These are phyloP conservation scores for Crossoptilon crossoptilon DNA, from an alignment of 2,797 vertebrate genomes.

Conservation along the genomic window DNA sequence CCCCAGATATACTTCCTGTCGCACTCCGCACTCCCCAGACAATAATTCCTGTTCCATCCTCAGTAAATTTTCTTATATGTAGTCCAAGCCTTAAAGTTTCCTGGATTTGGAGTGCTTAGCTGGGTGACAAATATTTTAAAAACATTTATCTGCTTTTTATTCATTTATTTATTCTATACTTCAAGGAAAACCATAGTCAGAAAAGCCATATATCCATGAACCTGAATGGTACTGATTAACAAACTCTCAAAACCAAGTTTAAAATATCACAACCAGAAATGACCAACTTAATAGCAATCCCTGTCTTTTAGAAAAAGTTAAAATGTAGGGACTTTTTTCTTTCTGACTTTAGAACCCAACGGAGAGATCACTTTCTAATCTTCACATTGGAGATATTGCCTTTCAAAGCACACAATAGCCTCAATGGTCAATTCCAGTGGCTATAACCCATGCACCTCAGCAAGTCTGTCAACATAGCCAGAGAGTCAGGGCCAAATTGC, in stretches of 20 bases:
- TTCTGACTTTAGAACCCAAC: neutral
- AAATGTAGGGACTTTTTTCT: neutral
- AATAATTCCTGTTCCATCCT: neutral
- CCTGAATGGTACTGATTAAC: neutral
- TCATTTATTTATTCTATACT: neutral
- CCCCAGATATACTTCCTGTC: neutral
- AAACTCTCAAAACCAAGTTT: neutral
- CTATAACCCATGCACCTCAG: neutral
- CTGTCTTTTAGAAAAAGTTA: neutral
- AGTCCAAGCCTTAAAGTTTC: neutral
- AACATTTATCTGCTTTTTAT: too few species aligned
- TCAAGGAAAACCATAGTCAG: neutral
- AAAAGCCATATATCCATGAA: neutral
- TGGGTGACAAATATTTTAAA: neutral
- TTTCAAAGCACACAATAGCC: neutral
- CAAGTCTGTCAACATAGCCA: neutral
- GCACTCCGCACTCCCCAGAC: neutral
- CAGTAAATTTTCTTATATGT: neutral
- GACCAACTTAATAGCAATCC: neutral
- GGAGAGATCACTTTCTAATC: neutral
- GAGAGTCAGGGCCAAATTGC: neutral
- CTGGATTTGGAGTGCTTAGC: neutral
- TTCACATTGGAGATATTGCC: neutral
- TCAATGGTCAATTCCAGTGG: neutral
- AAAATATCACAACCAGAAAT: neutral